phyloP scores from a whole-genome alignment of 2,888 invertebrate genomes.

The Nomada hirtipes region DNA sequence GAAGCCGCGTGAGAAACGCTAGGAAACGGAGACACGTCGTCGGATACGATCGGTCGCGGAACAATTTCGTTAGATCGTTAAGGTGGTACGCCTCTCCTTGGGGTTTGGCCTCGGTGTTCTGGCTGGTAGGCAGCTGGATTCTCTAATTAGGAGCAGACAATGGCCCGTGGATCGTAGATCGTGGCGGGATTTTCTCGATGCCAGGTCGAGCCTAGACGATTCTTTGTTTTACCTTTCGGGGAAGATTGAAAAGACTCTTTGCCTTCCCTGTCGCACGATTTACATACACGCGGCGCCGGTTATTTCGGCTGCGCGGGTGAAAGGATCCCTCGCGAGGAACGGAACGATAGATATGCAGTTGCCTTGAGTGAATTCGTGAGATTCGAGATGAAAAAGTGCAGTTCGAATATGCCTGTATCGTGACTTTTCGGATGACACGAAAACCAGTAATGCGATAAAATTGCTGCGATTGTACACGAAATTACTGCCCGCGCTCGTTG shows the following conservation, averaged over 20 bases:
- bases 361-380: not conserved
- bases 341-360: not conserved
- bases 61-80: conserved; percentile 68
- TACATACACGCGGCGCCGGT: not conserved
- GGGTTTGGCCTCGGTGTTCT: conserved; percentile 34
- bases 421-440: too few relatives aligned
- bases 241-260: not conserved
- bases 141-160: conserved; percentile 65
- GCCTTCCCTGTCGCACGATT: not conserved
- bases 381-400: too few relatives aligned
- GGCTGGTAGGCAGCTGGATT: conserved; percentile 27
- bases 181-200: conserved; percentile 11
- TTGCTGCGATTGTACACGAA: too few relatives aligned
- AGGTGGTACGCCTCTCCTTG: conserved; percentile 7
- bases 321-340: not conserved
- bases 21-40: conserved; percentile 66
- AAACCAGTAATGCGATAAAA: too few relatives aligned
- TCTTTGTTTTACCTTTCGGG: not conserved
- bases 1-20: conserved; percentile 73
- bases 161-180: conserved; percentile 28
- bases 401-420: too few relatives aligned
- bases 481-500: too few relatives aligned
- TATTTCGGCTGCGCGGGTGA: not conserved
- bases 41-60: conserved; percentile 60
- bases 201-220: not conserved